phyloP scores from a whole-genome alignment of 2,888 invertebrate species.

The Tenthredo livida region DNA sequence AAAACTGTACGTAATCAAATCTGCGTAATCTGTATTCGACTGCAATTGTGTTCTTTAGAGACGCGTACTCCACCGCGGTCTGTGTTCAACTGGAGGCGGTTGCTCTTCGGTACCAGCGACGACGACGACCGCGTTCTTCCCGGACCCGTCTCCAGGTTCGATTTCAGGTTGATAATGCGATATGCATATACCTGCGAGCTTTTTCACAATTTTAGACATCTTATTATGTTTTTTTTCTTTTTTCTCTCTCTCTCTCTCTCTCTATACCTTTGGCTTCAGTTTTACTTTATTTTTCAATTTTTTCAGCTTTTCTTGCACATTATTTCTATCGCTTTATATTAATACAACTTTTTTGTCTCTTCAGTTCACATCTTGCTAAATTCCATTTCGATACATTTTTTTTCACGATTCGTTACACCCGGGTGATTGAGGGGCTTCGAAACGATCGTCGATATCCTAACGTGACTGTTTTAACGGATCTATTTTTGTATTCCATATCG shows the following conservation, averaged over 20 bases:
- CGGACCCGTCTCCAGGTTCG: background rate
- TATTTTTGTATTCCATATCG: background rate
- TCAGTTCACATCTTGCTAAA: background rate
- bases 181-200: background rate
- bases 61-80: slow-evolving; percentile 33
- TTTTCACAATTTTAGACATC: background rate
- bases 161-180: slow-evolving; percentile 22
- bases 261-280: background rate
- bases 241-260: too few relatives aligned
- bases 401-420: background rate
- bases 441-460: background rate
- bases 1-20: background rate
- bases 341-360: background rate
- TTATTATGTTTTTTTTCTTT: background rate
- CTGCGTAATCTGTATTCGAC: background rate
- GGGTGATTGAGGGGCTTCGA: background rate
- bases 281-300: background rate
- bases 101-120: slow-evolving; percentile 13
- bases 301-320: background rate
- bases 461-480: background rate
- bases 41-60: slow-evolving; percentile 4
- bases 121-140: slow-evolving; percentile 11
- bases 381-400: background rate
- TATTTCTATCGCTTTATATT: background rate
- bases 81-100: slow-evolving; percentile 40